Conservation (phyloP, 1,140 invertebrate species). For the Drosophila lacteicornis region DNA sequence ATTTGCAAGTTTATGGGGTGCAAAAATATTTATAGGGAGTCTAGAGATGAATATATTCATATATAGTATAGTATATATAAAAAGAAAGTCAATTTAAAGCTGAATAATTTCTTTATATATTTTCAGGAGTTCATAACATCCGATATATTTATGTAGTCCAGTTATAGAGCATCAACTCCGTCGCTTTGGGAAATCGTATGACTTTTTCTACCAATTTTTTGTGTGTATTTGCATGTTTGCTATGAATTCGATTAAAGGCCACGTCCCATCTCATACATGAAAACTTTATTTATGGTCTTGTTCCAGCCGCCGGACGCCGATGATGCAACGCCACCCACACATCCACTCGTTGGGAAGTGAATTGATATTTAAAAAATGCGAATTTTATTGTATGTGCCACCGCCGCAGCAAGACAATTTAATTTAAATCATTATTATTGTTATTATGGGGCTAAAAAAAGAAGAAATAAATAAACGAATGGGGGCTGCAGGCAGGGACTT, state of each 20-base stretch:
- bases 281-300: slow-evolving; percentile 56
- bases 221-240: slow-evolving; percentile 37
- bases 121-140: neutral
- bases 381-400: slow-evolving; percentile 2
- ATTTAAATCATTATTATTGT: slow-evolving; percentile 47
- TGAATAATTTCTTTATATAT: neutral
- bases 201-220: slow-evolving; percentile 15
- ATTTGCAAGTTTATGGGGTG: slow-evolving; percentile 13
- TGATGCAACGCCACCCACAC: slow-evolving; percentile 32
- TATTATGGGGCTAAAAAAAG: slow-evolving; percentile 14
- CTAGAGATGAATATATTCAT: too few relatives aligned
- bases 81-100: neutral
- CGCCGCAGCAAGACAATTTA: slow-evolving; percentile 13
- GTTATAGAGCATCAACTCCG: slow-evolving; percentile 7
- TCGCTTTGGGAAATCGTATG: neutral
- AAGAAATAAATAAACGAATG: slow-evolving; percentile 25
- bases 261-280: slow-evolving; percentile 16
- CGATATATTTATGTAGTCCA: neutral
- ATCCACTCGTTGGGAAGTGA: slow-evolving; percentile 13
- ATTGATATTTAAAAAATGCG: slow-evolving; percentile 29
- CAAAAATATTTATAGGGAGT: neutral
- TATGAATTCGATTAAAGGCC: slow-evolving; percentile 62
- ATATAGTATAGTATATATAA: too few relatives aligned
- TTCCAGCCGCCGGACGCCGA: slow-evolving; percentile 4
- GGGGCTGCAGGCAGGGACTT: neutral